These are phyloP conservation scores for Brachyopa scutellaris DNA, from an alignment of 2,888 invertebrate species.

Conservation along the genomic window DNA sequence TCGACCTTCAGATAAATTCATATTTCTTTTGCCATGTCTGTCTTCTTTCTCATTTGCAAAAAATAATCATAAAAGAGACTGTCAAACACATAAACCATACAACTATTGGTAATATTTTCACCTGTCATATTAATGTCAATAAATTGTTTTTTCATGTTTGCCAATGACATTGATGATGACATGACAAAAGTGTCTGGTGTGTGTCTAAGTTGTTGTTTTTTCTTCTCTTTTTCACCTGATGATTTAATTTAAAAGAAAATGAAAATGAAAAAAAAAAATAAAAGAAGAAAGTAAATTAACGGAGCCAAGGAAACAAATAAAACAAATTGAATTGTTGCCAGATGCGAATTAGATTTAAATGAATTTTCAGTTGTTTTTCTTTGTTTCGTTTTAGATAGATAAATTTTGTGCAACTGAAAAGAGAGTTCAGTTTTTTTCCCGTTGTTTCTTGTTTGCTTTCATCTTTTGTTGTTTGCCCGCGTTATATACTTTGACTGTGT, in stretches of 20 bases:
- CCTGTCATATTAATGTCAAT: constrained; percentile 71
- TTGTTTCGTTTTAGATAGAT: constrained; percentile 41
- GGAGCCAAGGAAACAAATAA: constrained; percentile 22
- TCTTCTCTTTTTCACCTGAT: neutral
- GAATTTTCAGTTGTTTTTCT: constrained; percentile 13
- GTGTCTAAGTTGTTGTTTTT: neutral
- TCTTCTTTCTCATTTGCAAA: constrained; percentile 38
- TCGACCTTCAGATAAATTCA: constrained; percentile 50
- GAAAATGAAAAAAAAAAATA: neutral
- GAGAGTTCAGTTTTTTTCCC: constrained; percentile 4
- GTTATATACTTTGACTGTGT: neutral
- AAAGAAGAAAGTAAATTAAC: constrained; percentile 19
- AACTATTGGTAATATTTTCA: constrained; percentile 62
- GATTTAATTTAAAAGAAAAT: constrained; percentile 56
- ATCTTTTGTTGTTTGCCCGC: constrained; percentile 57
- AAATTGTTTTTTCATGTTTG: constrained; percentile 64
- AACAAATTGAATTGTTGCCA: constrained; percentile 68
- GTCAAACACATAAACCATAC: neutral
- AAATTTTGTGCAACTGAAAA: constrained; percentile 61
- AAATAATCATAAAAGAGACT: constrained; percentile 3
- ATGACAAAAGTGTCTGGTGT: constrained; percentile 32
- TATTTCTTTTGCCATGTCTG: constrained; percentile 1
- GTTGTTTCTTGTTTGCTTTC: constrained; percentile 47
- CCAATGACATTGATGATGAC: constrained; percentile 59
- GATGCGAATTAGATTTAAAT: constrained; percentile 70